Conservation (phyloP, 2,888 invertebrate species). For the Onchidella celtica region DNA sequence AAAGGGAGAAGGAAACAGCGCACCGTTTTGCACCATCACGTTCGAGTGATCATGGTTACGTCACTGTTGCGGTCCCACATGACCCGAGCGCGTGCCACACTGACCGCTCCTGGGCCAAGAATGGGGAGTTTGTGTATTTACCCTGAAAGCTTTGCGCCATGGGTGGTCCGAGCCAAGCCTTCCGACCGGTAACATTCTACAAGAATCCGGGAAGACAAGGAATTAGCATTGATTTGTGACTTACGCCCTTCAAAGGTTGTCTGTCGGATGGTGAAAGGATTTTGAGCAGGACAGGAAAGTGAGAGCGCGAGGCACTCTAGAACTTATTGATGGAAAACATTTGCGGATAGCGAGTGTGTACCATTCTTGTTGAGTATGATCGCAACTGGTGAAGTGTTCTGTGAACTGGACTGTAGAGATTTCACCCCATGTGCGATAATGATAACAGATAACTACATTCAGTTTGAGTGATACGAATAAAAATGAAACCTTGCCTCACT, state of each 20-base stretch:
- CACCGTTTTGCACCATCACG: conserved; percentile 32
- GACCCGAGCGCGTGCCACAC: conserved; percentile 35
- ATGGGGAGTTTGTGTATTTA: conserved; percentile 24
- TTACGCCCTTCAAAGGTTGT: not conserved
- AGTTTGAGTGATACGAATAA: no score
- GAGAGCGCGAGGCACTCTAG: no score
- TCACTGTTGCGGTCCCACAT: not conserved
- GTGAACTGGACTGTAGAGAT: no score
- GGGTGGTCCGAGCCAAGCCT: not conserved
- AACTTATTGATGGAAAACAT: no score
- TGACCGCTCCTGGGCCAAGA: not conserved
- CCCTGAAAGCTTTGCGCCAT: not conserved
- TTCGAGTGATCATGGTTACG: not conserved
- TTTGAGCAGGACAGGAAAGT: not conserved
- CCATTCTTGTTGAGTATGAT: no score
- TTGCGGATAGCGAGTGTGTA: no score
- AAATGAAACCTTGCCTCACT: no score
- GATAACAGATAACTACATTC: no score
- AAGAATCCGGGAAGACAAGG: not conserved
- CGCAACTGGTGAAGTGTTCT: no score
- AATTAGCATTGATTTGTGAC: not conserved
- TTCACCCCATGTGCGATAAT: no score
- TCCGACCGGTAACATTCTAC: not conserved
- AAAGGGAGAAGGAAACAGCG: not conserved
- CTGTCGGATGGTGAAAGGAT: not conserved